Evolutionary conservation across 2,797 vertebrate species (phyloP), one percentile per base, ranked within the genome.

Genomic region (Artibeus lituratus): DNA sequence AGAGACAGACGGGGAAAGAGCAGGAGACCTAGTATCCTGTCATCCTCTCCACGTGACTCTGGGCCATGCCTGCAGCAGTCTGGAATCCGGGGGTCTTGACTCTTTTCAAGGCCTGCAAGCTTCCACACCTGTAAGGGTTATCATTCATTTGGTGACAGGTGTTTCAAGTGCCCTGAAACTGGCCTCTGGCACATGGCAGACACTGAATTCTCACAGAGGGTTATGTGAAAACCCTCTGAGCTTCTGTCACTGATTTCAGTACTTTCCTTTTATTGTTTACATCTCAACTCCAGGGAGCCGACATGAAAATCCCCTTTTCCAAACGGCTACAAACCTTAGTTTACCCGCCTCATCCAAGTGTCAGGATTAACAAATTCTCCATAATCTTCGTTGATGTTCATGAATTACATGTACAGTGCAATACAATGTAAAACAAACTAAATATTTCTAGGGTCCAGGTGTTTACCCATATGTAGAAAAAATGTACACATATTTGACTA

Each of bases 401-500:
- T 69, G 19, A 44, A 73, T 85, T 69, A 86, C 15, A 53, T 53
- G 10, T 37, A 29, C 44, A 94, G 32, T 65, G 18, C 22, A 87
- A 62, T 65, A 73, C 74, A 39, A 44, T 44, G 21, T 51, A 9
- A 88, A 65, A 77, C 21, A 85, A 92, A 65, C 84, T 83, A 26
- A 93, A 10, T 89, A 81, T 94, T 77, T 85, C 53, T 78, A 82
- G 57, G 10, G 87, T 67, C 83, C 65, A 94, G 88, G 65, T 91
- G 51, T 90, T 91, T 72, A 32, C 12, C 15, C 62, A 57, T 21
- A 7, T 65, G 22, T 49, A 78, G 62, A 86, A 86, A 44, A 86
- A 94, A 87, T 21, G 4, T 26, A n/a, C 14, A 69, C 42, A 24
- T 83, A 73, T 74, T 82, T 96, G 37, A 87, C 51, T 81, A 83